phyloP scores from a whole-genome alignment of 2,113 vertebrate genomes.

The Eptesicus fuscus region DNA sequence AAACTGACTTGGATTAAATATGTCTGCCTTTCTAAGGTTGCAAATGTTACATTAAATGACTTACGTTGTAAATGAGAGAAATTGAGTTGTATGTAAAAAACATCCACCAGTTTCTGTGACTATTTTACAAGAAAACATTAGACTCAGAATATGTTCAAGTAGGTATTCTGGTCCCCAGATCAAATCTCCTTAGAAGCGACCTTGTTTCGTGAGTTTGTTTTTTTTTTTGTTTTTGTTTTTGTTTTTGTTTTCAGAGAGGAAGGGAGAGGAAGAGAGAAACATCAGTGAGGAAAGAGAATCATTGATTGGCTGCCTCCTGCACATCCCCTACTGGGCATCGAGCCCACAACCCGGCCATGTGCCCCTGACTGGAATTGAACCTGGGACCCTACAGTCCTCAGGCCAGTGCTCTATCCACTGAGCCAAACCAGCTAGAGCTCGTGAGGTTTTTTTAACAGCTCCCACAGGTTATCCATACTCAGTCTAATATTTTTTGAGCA shows the following conservation, averaged over 20 bases:
- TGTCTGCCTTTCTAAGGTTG: constrained; percentile 76
- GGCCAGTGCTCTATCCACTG: too few relatives aligned
- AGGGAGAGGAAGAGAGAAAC: too few relatives aligned
- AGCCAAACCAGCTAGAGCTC: too few relatives aligned
- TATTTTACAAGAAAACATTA: constrained; percentile 70
- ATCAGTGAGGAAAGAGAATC: too few relatives aligned
- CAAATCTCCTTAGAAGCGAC: constrained; percentile 25
- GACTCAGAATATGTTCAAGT: constrained; percentile 65
- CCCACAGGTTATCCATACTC: background rate
- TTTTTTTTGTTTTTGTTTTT: background rate
- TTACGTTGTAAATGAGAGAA: constrained; percentile 75
- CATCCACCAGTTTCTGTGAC: constrained; percentile 66
- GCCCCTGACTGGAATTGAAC: too few relatives aligned
- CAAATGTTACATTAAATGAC: constrained; percentile 78
- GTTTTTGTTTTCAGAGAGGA: too few relatives aligned
- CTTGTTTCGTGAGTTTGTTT: background rate
- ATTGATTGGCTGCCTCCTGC: too few relatives aligned
- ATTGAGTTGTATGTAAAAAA: constrained; percentile 73
- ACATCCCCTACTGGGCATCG: too few relatives aligned
- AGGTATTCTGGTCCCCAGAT: constrained; percentile 44
- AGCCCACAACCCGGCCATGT: too few relatives aligned
- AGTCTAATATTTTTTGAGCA: background rate
- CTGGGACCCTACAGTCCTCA: background rate
- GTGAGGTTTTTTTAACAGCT: background rate
- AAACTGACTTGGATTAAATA: constrained; percentile 77